Conservation (phyloP, 92 coral and sea anemone species). For the Actinernus sp. region DNA sequence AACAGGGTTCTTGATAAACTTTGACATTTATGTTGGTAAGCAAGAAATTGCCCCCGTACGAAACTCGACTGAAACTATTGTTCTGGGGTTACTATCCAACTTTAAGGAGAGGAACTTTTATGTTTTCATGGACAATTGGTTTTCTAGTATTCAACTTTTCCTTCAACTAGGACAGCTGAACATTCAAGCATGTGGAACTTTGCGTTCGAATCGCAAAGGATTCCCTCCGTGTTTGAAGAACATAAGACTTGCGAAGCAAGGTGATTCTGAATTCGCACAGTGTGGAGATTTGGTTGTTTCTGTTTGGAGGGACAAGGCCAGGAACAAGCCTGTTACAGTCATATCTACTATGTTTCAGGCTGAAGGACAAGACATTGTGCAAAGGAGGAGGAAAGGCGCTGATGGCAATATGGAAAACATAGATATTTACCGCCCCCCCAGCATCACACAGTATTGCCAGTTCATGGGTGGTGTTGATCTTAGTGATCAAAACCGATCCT, state of each 20-base stretch:
- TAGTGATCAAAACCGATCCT: neutral
- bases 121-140: conserved; percentile 52
- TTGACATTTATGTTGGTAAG: conserved; percentile 42
- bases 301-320: conserved; percentile 3
- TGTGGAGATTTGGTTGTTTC: neutral
- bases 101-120: conserved; percentile 15
- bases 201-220: conserved; percentile 47
- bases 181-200: conserved; percentile 45
- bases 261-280: neutral
- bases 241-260: neutral
- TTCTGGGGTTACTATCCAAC: conserved; percentile 7
- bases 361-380: neutral
- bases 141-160: conserved; percentile 43
- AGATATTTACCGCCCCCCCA: neutral
- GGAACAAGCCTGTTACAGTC: conserved; percentile 5
- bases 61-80: conserved; percentile 17
- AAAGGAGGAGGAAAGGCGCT: neutral
- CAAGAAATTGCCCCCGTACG: conserved; percentile 27
- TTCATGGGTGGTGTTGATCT: too few relatives aligned
- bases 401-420: neutral
- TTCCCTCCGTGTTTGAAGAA: conserved; percentile 10
- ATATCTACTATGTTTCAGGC: neutral
- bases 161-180: conserved; percentile 19
- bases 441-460: neutral
- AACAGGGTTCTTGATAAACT: conserved; percentile 35